Conservation (phyloP, 2,113 vertebrate genomes). For the Heliornis fulica region DNA sequence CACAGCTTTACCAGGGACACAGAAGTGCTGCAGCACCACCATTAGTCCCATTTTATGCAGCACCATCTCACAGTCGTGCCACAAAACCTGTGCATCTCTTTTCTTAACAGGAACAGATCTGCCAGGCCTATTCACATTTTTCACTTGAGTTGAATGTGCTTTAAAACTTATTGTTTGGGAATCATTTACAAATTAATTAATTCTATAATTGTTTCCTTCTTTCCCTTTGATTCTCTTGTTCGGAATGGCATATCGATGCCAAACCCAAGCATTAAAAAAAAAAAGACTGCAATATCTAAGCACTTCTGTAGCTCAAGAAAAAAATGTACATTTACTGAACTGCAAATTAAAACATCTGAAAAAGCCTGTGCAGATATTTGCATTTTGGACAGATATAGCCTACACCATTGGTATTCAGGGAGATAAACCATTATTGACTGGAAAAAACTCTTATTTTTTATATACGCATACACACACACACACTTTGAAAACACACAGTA, state of each 20-base stretch:
- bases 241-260: not conserved
- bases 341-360: not conserved
- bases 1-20: not conserved
- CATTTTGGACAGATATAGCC: not conserved
- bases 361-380: not conserved
- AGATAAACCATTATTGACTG: not conserved
- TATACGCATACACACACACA: not conserved
- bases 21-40: conserved; percentile 52
- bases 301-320: not conserved
- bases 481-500: not conserved
- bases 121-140: not conserved
- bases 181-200: not conserved
- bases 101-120: fast-evolving
- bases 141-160: not conserved
- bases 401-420: not conserved
- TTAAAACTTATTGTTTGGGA: not conserved
- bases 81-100: not conserved
- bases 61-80: not conserved
- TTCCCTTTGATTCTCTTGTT: not conserved
- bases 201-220: not conserved
- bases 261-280: not conserved
- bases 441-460: not conserved
- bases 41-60: not conserved
- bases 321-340: not conserved
- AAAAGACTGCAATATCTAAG: not conserved